Evolutionary conservation across 2,888 invertebrate species (phyloP).

Genomic region (Tetanocera ferruginea): DNA sequence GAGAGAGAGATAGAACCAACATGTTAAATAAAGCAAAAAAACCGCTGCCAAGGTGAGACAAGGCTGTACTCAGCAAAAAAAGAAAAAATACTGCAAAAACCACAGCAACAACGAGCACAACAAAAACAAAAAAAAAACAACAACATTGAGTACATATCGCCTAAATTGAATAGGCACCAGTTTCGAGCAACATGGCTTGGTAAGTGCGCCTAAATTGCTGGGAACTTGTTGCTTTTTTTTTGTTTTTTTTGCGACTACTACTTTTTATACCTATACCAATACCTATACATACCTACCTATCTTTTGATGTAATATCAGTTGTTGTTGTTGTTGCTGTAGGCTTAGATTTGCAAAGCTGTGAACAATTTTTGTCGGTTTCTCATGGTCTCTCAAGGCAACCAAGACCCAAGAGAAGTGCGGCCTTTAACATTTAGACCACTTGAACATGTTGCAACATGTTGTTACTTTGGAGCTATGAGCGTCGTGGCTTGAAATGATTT

Average conservation of each 20-base stretch:
- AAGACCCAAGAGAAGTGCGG: background rate
- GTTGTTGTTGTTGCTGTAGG: background rate
- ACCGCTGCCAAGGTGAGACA: constrained; percentile 23
- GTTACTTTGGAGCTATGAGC: background rate
- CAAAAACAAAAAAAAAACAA: background rate
- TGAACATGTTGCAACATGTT: constrained; percentile 25
- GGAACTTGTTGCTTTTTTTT: constrained; percentile 7
- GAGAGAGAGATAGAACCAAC: background rate
- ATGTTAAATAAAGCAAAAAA: background rate
- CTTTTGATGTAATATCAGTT: background rate
- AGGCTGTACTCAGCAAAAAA: constrained; percentile 4
- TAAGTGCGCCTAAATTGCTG: constrained; percentile 22
- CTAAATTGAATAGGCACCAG: constrained; percentile 14
- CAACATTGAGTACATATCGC: background rate
- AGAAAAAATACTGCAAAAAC: constrained; percentile 1
- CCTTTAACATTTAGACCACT: constrained; percentile 21
- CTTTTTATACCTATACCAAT: background rate
- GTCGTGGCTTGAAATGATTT: background rate
- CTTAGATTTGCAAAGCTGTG: background rate
- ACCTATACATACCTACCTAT: background rate
- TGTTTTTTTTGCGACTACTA: background rate
- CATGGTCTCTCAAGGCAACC: background rate
- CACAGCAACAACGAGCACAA: background rate
- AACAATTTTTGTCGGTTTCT: background rate
- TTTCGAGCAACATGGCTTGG: background rate